Evolutionary conservation across 2,797 vertebrate species (phyloP).

Genomic region (Chaenodraco wilsoni): DNA sequence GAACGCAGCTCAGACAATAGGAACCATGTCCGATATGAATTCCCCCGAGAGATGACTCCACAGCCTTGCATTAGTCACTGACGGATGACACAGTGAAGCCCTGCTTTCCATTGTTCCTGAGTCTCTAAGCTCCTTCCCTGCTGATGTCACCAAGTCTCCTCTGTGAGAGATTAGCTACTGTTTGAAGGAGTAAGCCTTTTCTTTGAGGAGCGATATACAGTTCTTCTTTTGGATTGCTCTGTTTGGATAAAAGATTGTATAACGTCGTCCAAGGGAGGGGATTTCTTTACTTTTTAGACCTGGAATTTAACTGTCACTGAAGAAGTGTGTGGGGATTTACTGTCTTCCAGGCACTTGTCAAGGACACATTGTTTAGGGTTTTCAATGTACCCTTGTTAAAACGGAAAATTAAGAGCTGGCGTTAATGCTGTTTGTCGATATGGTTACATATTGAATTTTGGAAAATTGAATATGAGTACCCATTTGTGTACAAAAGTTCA

Average conservation of each 20-base stretch:
- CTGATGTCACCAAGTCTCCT: constrained; percentile 48
- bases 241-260: constrained; percentile 33
- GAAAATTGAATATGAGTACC: background rate
- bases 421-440: background rate
- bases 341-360: constrained; percentile 18
- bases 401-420: background rate
- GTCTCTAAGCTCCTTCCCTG: constrained; percentile 45
- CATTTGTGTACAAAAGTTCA: background rate
- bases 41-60: constrained; percentile 51
- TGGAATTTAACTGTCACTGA: constrained; percentile 22
- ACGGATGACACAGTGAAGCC: constrained; percentile 61
- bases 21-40: constrained; percentile 30
- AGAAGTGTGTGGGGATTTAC: constrained; percentile 27
- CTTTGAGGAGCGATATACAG: constrained; percentile 24
- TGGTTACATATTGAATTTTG: background rate
- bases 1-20: constrained; percentile 38
- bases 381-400: background rate
- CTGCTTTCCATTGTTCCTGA: constrained; percentile 54
- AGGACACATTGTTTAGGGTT: constrained; percentile 17
- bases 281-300: constrained; percentile 24
- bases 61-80: constrained; percentile 61
- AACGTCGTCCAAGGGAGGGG: constrained; percentile 5
- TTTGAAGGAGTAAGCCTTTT: constrained; percentile 55
- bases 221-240: constrained; percentile 24
- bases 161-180: constrained; percentile 54